Evolutionary conservation across 2,113 vertebrate species (phyloP).

Genomic region (Microcebus lehilahytsara): DNA sequence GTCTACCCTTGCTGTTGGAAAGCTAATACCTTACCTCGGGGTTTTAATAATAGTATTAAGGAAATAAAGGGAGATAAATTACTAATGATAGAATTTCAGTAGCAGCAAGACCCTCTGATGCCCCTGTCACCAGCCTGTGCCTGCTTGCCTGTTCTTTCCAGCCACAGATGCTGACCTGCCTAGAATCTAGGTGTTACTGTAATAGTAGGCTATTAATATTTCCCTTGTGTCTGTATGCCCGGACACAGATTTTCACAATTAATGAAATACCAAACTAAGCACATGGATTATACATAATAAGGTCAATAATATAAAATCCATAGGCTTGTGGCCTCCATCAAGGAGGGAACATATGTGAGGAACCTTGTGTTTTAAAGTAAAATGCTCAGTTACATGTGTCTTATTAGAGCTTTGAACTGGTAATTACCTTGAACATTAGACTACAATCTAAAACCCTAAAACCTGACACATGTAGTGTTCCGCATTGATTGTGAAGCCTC

Average conservation of each 20-base stretch:
- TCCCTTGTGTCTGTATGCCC: neutral
- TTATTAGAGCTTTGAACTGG: neutral
- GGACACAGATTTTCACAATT: neutral
- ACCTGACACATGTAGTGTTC: fast-evolving
- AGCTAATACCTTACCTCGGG: neutral
- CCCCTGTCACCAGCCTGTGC: fast-evolving
- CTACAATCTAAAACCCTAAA: constrained; percentile 14
- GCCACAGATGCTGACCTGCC: neutral
- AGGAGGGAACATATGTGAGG: neutral
- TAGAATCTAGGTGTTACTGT: neutral
- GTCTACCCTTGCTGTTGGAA: fast-evolving
- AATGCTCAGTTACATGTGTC: neutral
- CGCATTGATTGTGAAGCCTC: constrained; percentile 4
- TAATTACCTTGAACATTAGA: constrained; percentile 42
- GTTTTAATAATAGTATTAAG: neutral
- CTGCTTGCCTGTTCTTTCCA: neutral
- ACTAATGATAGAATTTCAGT: neutral
- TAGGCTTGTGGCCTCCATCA: neutral
- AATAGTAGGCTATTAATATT: neutral
- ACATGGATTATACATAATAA: neutral
- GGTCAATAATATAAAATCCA: neutral
- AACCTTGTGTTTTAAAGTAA: neutral
- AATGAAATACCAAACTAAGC: neutral
- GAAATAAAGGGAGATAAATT: neutral
- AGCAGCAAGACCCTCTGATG: neutral